phyloP scores from a whole-genome alignment of 2,113 vertebrate genomes.

The Rhinolophus ferrumequinum region DNA sequence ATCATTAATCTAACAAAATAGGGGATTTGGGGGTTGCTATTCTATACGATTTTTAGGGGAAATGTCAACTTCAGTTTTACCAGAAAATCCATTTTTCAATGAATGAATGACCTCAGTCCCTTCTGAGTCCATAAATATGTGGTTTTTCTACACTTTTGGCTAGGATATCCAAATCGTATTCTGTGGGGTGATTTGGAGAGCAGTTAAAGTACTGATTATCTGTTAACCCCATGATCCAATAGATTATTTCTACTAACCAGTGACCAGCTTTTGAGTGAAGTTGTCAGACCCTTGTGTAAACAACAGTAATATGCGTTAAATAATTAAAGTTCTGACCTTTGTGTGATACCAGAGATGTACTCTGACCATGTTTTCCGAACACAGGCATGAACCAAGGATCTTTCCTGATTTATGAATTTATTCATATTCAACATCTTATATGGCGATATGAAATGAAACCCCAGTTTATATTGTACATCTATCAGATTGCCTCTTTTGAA shows the following conservation, averaged over 20 bases:
- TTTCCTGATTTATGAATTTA: conserved; percentile 46
- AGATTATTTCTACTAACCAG: neutral
- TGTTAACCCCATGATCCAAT: neutral
- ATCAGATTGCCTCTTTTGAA: conserved; percentile 41
- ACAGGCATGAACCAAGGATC: conserved; percentile 5
- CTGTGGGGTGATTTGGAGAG: neutral
- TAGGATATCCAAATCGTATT: neutral
- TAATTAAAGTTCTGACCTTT: conserved; percentile 49
- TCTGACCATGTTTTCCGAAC: conserved; percentile 45
- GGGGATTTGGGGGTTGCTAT: neutral
- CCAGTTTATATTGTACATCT: neutral
- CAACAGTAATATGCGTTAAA: conserved; percentile 33
- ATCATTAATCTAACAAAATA: neutral
- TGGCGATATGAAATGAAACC: conserved; percentile 27
- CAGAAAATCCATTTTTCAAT: neutral
- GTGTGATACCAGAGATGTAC: conserved; percentile 7
- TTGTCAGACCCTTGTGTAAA: neutral
- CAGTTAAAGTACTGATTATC: conserved; percentile 16
- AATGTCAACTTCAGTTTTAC: conserved; percentile 25
- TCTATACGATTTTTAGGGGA: neutral
- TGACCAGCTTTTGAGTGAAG: neutral
- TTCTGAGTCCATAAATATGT: neutral
- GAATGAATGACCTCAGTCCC: neutral
- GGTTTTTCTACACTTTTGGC: neutral
- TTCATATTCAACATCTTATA: conserved; percentile 32